Conservation (phyloP, 2,113 vertebrate species). For the Lagenorhynchus albirostris region DNA sequence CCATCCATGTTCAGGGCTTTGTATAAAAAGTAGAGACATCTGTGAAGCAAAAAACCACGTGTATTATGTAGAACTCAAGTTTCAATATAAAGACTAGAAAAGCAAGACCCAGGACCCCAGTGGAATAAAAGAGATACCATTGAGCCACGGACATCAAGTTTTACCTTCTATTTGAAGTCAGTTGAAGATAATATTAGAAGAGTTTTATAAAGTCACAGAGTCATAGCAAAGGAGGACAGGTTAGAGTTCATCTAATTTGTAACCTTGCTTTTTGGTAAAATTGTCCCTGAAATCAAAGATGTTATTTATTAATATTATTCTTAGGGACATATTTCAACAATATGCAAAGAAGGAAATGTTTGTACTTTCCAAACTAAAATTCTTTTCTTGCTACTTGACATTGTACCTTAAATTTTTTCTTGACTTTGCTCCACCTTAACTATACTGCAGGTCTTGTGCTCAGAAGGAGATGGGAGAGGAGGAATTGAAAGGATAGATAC, state of each 20-base stretch:
- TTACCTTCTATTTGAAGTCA: not conserved
- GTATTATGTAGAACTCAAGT: not conserved
- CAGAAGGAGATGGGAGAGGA: not conserved
- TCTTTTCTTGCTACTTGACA: not conserved
- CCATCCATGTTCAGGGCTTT: not conserved
- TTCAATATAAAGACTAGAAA: slow-evolving; percentile 27
- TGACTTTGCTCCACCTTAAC: not conserved
- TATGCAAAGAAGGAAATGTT: not conserved
- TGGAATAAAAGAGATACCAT: not conserved
- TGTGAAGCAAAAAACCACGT: not conserved
- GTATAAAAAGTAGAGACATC: not conserved
- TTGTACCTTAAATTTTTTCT: not conserved
- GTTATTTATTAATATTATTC: not conserved
- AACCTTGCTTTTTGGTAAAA: slow-evolving; percentile 13
- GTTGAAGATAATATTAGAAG: not conserved
- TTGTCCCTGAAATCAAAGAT: not conserved
- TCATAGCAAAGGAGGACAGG: not conserved
- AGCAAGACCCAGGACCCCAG: not conserved
- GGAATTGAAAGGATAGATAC: not conserved
- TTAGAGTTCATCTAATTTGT: not conserved
- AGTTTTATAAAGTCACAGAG: not conserved
- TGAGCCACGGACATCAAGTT: not conserved
- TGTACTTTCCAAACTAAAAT: not conserved
- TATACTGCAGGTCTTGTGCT: not conserved
- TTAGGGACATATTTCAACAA: not conserved